These are phyloP conservation scores for Unio delphinus DNA, from an alignment of 2,888 invertebrate species.

Conservation along the genomic window DNA sequence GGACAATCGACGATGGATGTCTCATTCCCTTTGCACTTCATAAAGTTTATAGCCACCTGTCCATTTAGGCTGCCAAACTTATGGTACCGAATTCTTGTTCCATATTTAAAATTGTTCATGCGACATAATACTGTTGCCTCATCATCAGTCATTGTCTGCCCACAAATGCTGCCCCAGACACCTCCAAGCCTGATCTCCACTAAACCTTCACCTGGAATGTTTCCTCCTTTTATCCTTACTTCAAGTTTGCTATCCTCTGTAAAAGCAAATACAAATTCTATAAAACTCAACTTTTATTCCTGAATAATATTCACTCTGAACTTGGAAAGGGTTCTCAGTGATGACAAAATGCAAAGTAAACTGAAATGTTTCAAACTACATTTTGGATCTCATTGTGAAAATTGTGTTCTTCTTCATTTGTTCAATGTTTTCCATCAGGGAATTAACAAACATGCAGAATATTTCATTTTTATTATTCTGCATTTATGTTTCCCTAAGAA, in stretches of 20 bases:
- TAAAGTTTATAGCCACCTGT: constrained; percentile 57
- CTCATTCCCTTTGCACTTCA: constrained; percentile 72
- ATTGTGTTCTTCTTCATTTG: no score
- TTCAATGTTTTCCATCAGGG: no score
- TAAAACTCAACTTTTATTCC: not conserved
- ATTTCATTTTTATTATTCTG: no score
- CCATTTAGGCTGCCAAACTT: constrained; percentile 30
- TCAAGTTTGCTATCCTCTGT: constrained; percentile 26
- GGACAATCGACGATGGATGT: constrained; percentile 39
- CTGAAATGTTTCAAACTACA: no score
- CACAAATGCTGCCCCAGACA: constrained; percentile 85
- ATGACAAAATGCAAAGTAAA: no score
- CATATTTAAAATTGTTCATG: constrained; percentile 49
- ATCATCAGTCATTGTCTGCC: constrained; percentile 57
- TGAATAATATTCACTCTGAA: no score
- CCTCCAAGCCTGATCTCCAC: constrained; percentile 81
- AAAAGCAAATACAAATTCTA: constrained; percentile 8
- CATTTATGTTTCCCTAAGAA: no score
- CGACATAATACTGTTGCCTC: constrained; percentile 58
- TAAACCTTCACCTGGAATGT: constrained; percentile 73
- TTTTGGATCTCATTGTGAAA: no score
- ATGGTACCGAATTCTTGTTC: constrained; percentile 28
- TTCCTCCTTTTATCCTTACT: constrained; percentile 28
- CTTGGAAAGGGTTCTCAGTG: no score
- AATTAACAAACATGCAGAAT: no score